phyloP scores from a whole-genome alignment of 1,140 invertebrate species.

The Drosophila obscura region DNA sequence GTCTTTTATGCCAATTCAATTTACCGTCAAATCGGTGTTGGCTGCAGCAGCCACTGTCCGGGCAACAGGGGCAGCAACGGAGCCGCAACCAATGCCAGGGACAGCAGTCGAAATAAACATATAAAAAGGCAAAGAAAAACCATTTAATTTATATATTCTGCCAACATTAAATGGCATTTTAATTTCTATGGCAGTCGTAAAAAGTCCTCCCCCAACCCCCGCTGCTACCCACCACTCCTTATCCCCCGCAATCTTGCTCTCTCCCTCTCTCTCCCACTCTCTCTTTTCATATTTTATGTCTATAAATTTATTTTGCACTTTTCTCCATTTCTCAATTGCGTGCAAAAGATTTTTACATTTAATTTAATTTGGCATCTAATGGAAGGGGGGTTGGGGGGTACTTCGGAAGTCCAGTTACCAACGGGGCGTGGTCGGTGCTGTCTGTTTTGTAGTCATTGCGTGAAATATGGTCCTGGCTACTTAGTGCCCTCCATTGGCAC shows the following conservation, averaged over 20 bases:
- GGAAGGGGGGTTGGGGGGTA: constrained; percentile 9
- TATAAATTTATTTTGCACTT: constrained; percentile 61
- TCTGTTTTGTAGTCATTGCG: constrained; percentile 58
- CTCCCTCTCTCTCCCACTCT: neutral
- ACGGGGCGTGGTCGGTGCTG: constrained; percentile 38
- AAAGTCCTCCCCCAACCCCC: constrained; percentile 14
- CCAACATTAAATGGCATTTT: constrained; percentile 58
- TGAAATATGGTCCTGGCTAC: constrained; percentile 53
- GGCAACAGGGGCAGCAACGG: no score
- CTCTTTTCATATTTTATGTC: constrained; percentile 53
- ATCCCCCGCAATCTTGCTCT: neutral
- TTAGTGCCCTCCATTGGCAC: constrained; percentile 25
- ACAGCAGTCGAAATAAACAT: constrained; percentile 48
- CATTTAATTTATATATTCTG: constrained; percentile 55
- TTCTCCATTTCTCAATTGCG: constrained; percentile 50
- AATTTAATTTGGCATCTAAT: constrained; percentile 60
- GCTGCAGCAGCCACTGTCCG: neutral
- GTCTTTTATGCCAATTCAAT: constrained; percentile 61
- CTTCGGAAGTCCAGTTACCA: constrained; percentile 10
- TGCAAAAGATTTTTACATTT: constrained; percentile 82
- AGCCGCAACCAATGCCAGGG: neutral
- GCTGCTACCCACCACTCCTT: no score
- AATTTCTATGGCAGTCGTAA: constrained; percentile 63
- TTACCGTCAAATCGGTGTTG: constrained; percentile 44
- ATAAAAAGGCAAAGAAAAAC: constrained; percentile 36